A percentile compares a stretch with the other conserved stretches of the same genome.
Evolutionary conservation across 2,113 vertebrate genomes (phyloP).

Genomic region (Harpagus bidentatus): DNA sequence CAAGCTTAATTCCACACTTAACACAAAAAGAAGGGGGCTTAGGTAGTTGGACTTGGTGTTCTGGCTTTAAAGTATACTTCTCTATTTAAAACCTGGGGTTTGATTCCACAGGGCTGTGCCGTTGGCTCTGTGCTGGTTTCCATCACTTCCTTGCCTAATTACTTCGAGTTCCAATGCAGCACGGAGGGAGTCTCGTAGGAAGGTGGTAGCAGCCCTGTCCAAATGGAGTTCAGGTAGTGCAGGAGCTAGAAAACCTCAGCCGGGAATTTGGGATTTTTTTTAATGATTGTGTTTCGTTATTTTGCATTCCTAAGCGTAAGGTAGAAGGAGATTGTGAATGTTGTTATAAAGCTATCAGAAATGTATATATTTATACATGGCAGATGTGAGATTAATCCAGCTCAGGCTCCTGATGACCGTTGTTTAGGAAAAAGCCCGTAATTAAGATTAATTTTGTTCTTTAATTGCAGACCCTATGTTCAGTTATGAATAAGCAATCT

Average conservation of each 20-base stretch:
- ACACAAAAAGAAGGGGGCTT: neutral
- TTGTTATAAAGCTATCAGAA: neutral
- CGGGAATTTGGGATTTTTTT: neutral
- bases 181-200: neutral
- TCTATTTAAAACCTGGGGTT: neutral
- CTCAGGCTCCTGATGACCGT: neutral
- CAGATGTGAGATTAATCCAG: neutral
- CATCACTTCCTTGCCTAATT: neutral
- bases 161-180: neutral
- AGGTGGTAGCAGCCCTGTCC: neutral
- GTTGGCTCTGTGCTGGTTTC: neutral
- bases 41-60: neutral
- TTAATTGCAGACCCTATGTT: neutral
- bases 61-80: neutral
- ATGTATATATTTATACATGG: neutral
- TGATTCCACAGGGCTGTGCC: neutral
- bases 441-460: neutral
- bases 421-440: neutral
- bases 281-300: neutral
- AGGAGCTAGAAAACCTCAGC: neutral
- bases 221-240: neutral
- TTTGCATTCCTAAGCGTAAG: neutral
- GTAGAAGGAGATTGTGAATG: neutral
- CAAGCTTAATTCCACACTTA: neutral
- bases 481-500: neutral